Evolutionary conservation across 2,113 vertebrate genomes (phyloP), one percentile per base, ranked within the genome.

Genomic region (Diadophis punctatus): DNA sequence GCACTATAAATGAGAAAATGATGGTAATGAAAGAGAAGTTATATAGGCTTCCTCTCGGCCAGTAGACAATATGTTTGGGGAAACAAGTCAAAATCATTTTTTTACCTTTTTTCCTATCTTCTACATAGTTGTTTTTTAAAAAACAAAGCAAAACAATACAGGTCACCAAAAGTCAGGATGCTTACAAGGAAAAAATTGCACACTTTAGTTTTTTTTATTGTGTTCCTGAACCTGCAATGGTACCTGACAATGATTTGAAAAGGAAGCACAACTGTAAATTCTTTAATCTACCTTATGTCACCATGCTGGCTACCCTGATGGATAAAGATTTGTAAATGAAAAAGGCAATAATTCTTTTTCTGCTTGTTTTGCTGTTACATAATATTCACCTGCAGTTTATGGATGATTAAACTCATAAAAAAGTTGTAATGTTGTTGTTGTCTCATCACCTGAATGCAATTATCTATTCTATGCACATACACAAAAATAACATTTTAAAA

Each of bases 381-480:
- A 94, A 34, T 92, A 90, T 80, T 91, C 91, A 95, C 91, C 94
- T 93, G 93, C 90, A 92, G 43, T 48, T 95, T 46, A 89, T 90
- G 94, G 11, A 0, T 95, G 96, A 87, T 90, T 95, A 96, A 68
- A 16, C 3, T 93, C 86, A 89, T 91, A n/a, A 51, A 92, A 84
- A 92, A 90, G 27, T 3, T 86, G 48, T 10, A 4, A 0, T 23
- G 11, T 0, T 52, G 11, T 60, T 30, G 91, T 27, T 90, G 34
- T 4, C 90, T 86, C 27, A 91, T 84, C 5, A 3, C 34, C 22
- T 43, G 10, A 63, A 89, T 11, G 68, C 51, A 12, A 34, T 56
- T 87, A 43, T 68, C 6, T 2, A 27, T 6, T 68, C 23, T 53
- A 80, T 22, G 18, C 34, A 80, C 74, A 58, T 51, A 10, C 25